phyloP scores from a whole-genome alignment of 1,140 invertebrate genomes.

The Lepidotrigona ventralis region DNA sequence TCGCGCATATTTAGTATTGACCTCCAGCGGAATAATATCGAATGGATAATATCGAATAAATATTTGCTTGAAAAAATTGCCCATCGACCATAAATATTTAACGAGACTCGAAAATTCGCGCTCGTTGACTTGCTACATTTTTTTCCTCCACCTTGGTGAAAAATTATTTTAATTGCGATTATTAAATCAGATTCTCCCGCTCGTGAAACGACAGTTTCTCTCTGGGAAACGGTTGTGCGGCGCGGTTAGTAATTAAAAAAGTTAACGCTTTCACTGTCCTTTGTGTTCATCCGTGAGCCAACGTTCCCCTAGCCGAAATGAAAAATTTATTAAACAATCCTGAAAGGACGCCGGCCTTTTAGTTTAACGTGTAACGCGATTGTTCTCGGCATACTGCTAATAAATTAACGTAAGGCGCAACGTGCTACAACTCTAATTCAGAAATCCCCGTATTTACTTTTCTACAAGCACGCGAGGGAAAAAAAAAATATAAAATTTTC shows the following conservation, averaged over 20 bases:
- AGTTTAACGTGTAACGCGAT: not conserved
- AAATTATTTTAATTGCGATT: constrained; percentile 18
- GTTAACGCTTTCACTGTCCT: constrained; percentile 12
- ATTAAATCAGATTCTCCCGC: constrained; percentile 22
- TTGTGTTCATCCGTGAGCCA: not conserved
- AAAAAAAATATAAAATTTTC: not conserved
- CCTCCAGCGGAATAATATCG: not conserved
- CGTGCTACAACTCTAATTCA: not conserved
- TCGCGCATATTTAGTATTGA: not conserved
- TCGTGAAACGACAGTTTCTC: not conserved
- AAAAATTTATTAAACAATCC: constrained; percentile 25
- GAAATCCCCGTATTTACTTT: not conserved
- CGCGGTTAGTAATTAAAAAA: constrained; percentile 25
- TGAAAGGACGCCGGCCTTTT: not conserved
- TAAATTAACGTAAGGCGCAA: not conserved
- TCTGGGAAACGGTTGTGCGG: not conserved
- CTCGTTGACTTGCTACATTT: too few relatives aligned
- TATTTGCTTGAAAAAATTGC: not conserved
- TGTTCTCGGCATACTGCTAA: not conserved
- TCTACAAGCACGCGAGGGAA: not conserved
- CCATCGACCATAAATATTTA: not conserved
- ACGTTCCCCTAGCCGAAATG: not conserved
- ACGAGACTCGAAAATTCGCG: not conserved
- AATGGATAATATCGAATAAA: not conserved
- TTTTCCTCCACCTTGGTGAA: too few relatives aligned